Percentiles rank a stretch among this genome's conserved stretches.
These are phyloP conservation scores for Mobula birostris DNA, from an alignment of 2,113 vertebrate genomes.

Conservation along the genomic window DNA sequence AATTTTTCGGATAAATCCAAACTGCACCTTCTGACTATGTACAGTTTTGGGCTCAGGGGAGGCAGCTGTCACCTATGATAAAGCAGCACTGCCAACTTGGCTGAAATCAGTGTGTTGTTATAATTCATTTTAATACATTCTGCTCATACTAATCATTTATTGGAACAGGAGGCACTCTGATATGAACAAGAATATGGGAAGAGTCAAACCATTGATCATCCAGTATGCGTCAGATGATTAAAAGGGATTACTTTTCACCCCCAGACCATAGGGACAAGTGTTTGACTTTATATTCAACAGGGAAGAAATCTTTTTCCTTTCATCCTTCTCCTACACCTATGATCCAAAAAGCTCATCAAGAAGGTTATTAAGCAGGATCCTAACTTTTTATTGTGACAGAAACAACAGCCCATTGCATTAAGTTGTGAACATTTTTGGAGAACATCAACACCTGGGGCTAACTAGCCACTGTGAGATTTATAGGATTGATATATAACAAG, in stretches of 20 bases:
- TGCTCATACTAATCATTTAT: slow-evolving; percentile 49
- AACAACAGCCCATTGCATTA: background rate
- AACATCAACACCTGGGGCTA: background rate
- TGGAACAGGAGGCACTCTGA: slow-evolving; percentile 48
- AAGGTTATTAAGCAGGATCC: background rate
- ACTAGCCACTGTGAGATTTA: background rate
- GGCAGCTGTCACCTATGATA: slow-evolving; percentile 46
- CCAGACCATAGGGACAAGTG: slow-evolving; percentile 38
- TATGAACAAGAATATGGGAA: slow-evolving; percentile 44
- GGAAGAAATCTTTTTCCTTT: slow-evolving; percentile 38
- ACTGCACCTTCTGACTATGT: slow-evolving; percentile 64
- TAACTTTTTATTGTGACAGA: background rate
- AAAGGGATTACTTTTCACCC: slow-evolving; percentile 38
- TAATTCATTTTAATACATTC: slow-evolving; percentile 53
- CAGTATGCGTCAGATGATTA: slow-evolving; percentile 41
- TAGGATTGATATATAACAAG: slow-evolving; percentile 24
- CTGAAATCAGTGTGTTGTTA: slow-evolving; percentile 45
- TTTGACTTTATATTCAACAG: slow-evolving; percentile 36
- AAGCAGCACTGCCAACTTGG: slow-evolving; percentile 42
- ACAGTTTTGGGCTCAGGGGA: slow-evolving; percentile 51
- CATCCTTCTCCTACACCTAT: background rate
- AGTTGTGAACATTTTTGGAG: background rate
- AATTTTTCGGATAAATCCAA: slow-evolving; percentile 31
- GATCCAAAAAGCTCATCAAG: background rate
- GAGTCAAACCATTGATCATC: slow-evolving; percentile 46